Evolutionary conservation across 2,888 invertebrate genomes (phyloP).

Genomic region (Brenthis ino): DNA sequence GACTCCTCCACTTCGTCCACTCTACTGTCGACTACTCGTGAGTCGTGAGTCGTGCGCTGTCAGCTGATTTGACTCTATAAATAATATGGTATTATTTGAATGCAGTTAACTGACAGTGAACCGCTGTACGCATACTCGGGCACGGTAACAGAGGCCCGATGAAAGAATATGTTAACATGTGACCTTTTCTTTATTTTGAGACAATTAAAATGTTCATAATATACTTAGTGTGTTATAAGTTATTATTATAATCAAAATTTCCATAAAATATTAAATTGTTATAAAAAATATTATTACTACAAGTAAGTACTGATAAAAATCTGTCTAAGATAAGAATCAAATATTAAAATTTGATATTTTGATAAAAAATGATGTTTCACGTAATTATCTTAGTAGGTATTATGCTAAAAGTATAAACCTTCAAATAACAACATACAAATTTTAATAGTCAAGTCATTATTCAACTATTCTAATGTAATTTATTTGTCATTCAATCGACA

Average conservation of each 20-base stretch:
- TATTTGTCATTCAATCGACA: no score
- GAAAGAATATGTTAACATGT: constrained; percentile 28
- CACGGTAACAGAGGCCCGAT: constrained; percentile 18
- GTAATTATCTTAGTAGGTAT: no score
- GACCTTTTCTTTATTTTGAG: constrained; percentile 23
- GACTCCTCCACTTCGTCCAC: constrained; percentile 36
- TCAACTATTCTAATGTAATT: no score
- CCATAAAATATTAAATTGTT: not conserved
- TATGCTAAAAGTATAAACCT: no score
- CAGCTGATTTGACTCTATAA: constrained; percentile 79
- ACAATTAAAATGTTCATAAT: constrained; percentile 9
- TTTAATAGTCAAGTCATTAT: no score
- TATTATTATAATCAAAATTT: not conserved
- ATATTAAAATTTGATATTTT: no score
- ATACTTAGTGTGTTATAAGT: not conserved
- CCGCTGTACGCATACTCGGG: constrained; percentile 36
- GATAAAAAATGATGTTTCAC: no score
- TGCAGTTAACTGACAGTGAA: constrained; percentile 57
- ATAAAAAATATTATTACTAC: no score
- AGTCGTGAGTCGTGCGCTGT: constrained; percentile 44
- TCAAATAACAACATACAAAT: no score
- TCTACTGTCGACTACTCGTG: no score
- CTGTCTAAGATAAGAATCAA: no score
- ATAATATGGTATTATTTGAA: constrained; percentile 74
- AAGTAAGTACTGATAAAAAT: no score